A percentile compares a stretch with the other conserved stretches of the same genome.
Evolutionary conservation across 1,140 invertebrate species (phyloP).

Genomic region (Trinorchestia longiramus): DNA sequence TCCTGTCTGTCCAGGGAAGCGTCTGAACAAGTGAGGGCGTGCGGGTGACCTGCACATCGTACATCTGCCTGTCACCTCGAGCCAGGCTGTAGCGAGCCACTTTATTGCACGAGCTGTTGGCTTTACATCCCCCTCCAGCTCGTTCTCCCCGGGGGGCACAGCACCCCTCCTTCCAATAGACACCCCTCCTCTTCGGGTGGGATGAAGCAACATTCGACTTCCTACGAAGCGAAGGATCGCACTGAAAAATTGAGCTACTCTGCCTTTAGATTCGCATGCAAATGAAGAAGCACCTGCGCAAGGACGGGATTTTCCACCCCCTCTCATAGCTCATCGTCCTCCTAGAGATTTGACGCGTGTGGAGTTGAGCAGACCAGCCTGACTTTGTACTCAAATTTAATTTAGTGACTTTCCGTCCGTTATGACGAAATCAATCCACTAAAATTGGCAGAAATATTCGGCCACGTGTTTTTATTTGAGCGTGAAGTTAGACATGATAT

Average conservation of each 20-base stretch:
- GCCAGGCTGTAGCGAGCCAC: not conserved
- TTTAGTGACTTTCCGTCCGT: not conserved
- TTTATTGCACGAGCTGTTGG: constrained; percentile 45
- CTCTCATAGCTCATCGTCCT: not conserved
- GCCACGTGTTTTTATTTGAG: not conserved
- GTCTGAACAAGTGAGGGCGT: not conserved
- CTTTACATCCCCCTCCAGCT: not conserved
- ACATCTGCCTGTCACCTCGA: constrained; percentile 33
- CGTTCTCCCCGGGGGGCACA: not conserved
- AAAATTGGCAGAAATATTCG: not conserved
- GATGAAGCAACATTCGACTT: not conserved
- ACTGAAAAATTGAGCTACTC: constrained; percentile 41
- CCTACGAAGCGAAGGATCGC: not conserved
- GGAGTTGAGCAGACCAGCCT: not conserved
- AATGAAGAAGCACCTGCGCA: constrained; percentile 22
- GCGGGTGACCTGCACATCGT: constrained; percentile 3
- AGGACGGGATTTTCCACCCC: not conserved
- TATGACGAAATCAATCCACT: not conserved
- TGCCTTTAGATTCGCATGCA: constrained; percentile 39
- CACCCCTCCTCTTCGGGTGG: not conserved
- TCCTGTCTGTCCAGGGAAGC: not conserved
- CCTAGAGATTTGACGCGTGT: not conserved
- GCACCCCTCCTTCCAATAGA: not conserved
- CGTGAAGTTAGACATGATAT: not conserved
- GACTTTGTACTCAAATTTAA: not conserved